These are phyloP conservation scores for Hirtodrosophila alboralis DNA, from an alignment of 2,888 invertebrate genomes.

Conservation along the genomic window DNA sequence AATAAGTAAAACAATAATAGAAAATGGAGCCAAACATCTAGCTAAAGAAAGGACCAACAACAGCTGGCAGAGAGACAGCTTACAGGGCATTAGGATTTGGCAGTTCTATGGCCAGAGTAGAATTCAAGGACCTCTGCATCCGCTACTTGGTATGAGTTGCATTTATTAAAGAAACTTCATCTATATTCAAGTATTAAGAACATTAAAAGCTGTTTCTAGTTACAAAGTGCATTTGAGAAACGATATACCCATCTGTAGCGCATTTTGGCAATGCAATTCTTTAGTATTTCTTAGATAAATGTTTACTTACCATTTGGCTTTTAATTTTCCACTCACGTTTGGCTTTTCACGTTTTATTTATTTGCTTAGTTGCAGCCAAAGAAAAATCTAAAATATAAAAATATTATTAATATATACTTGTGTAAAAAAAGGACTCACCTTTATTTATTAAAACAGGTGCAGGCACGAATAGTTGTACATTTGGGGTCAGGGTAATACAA, in stretches of 20 bases:
- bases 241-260: conserved; percentile 16
- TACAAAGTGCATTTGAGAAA: conserved; percentile 8
- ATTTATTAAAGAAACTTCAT: too few species aligned
- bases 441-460: background rate
- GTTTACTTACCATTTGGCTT: conserved; percentile 61
- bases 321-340: conserved; percentile 56
- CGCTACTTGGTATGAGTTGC: conserved; percentile 1
- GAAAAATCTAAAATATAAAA: conserved; percentile 1
- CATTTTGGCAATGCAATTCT: conserved; percentile 46
- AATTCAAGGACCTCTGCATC: conserved; percentile 11
- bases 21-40: conserved; percentile 66
- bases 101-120: conserved; percentile 2
- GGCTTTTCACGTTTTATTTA: conserved; percentile 52
- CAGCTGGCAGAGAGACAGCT: conserved; percentile 47
- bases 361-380: conserved; percentile 3
- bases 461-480: background rate
- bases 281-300: conserved; percentile 50
- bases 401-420: conserved; percentile 18
- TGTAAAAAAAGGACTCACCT: conserved; percentile 1
- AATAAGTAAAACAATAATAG: conserved; percentile 78
- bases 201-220: conserved; percentile 13
- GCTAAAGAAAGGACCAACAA: conserved; percentile 48
- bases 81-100: conserved; percentile 34
- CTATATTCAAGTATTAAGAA: background rate
- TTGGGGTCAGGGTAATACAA: background rate